Conservation (phyloP, 2,113 vertebrate genomes). For the Sylvia atricapilla region DNA sequence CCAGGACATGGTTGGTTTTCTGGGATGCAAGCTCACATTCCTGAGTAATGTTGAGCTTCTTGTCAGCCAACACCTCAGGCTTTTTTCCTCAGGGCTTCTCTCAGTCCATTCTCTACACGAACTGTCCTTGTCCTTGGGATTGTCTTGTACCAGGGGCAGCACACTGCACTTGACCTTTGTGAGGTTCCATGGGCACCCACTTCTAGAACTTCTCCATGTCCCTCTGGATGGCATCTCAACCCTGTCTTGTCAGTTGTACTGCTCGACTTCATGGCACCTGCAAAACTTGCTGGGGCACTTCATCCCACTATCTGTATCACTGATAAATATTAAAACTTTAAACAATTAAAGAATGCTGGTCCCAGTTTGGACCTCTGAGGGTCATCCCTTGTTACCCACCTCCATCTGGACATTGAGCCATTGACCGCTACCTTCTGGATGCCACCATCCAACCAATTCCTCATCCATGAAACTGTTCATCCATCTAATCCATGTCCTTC, state of each 20-base stretch:
- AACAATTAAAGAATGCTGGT: background rate
- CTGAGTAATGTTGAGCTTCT: background rate
- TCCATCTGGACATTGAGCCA: background rate
- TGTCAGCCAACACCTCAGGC: background rate
- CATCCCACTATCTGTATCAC: background rate
- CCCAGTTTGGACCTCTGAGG: too few relatives aligned
- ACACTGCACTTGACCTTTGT: background rate
- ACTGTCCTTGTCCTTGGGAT: background rate
- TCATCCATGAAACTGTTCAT: background rate
- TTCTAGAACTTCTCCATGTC: background rate
- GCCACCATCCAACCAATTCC: background rate
- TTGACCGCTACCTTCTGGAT: background rate
- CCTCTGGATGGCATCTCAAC: background rate
- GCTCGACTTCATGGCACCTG: background rate
- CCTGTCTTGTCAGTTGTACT: background rate
- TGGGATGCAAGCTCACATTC: background rate
- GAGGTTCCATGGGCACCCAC: rapidly evolving
- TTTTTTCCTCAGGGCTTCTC: background rate
- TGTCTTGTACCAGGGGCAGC: background rate
- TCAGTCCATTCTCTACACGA: background rate
- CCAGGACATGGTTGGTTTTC: background rate
- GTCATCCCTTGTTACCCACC: background rate
- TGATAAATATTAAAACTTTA: background rate
- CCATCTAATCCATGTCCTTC: background rate
- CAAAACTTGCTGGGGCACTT: background rate